phyloP scores from a whole-genome alignment of 2,888 invertebrate genomes.

The Drosophila yooni region DNA sequence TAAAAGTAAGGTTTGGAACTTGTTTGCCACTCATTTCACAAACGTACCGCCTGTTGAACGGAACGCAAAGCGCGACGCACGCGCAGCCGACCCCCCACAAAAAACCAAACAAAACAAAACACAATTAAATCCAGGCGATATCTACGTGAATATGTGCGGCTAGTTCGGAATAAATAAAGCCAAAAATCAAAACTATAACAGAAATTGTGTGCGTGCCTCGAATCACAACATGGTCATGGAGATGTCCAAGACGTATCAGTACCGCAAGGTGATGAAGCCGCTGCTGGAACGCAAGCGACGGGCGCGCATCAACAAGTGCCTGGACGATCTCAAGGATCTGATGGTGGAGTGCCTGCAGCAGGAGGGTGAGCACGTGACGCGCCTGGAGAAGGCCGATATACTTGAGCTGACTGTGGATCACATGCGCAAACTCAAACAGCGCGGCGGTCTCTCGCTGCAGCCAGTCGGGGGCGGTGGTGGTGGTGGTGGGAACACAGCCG shows the following conservation, averaged over 20 bases:
- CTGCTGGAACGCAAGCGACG: conserved; percentile 95
- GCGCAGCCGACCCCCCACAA: conserved; percentile 54
- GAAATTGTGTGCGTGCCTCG: conserved; percentile 32
- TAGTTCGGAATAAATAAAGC: conserved; percentile 32
- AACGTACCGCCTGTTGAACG: conserved; percentile 81
- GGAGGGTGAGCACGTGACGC: conserved; percentile 95
- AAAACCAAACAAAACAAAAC: conserved; percentile 16
- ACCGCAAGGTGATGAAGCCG: conserved; percentile 97
- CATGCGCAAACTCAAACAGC: conserved; percentile 91
- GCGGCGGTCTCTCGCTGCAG: conserved; percentile 88
- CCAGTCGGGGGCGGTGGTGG: conserved; percentile 29
- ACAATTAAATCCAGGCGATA: conserved; percentile 18
- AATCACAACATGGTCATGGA: conserved; percentile 83
- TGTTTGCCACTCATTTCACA: conserved; percentile 84
- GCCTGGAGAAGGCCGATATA: conserved; percentile 95
- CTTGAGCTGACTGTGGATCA: conserved; percentile 95
- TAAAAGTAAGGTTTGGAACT: conserved; percentile 84
- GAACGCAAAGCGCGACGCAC: conserved; percentile 66
- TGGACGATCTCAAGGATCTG: conserved; percentile 95
- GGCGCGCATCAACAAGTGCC: conserved; percentile 95
- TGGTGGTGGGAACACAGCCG: conserved; percentile 20
- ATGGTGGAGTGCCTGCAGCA: conserved; percentile 90
- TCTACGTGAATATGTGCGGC: conserved; percentile 64
- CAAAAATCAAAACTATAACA: conserved; percentile 20
- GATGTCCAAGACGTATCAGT: conserved; percentile 95